Conservation (phyloP, 2,888 invertebrate genomes). For the Erpobdella octoculata region DNA sequence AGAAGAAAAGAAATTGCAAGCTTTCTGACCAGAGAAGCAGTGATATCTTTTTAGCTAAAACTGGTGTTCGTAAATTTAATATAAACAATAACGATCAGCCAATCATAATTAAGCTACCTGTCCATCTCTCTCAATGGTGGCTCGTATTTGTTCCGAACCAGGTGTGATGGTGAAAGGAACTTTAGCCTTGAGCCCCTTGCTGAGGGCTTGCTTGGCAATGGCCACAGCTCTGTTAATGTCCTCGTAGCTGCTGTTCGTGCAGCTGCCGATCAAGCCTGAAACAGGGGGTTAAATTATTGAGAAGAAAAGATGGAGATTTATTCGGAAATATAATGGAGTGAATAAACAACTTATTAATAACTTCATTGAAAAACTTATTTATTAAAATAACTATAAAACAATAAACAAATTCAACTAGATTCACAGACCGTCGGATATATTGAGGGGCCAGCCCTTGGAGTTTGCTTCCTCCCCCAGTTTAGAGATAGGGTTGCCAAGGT, state of each 20-base stretch:
- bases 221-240: conserved; percentile 97
- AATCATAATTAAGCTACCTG: conserved; percentile 24
- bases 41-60: no score
- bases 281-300: background rate
- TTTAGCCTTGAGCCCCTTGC: conserved; percentile 85
- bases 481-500: conserved; percentile 89
- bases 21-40: no score
- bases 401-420: background rate
- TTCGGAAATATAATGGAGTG: no score
- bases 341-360: no score
- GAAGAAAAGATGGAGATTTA: background rate
- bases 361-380: no score
- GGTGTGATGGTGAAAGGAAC: conserved; percentile 95
- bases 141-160: conserved; percentile 94
- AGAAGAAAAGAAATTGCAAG: no score
- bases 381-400: no score
- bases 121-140: conserved; percentile 95
- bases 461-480: conserved; percentile 78
- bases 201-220: conserved; percentile 82
- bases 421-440: conserved; percentile 65
- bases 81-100: no score
- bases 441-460: conserved; percentile 84
- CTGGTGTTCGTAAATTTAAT: no score
- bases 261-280: conserved; percentile 87
- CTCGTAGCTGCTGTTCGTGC: conserved; percentile 98